Evolutionary conservation across 53 echinoderm and acorn worm genomes (phyloP).

Genomic region (Echinarachnius parma): DNA sequence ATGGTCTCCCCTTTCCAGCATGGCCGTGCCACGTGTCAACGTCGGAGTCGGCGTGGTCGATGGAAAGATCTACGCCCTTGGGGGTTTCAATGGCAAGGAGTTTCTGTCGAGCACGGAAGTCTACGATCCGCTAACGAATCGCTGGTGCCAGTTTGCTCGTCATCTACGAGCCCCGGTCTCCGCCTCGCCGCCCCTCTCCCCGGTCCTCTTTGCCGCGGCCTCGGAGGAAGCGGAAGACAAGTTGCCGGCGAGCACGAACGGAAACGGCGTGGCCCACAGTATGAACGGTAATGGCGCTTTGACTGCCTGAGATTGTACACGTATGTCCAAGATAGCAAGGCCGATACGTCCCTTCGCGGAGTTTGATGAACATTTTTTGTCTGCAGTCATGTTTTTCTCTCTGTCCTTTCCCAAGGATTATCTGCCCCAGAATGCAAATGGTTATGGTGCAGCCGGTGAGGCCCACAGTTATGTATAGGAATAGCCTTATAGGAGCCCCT

Average conservation of each 20-base stretch:
- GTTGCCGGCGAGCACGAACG: background rate
- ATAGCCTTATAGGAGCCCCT: no score
- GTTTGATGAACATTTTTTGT: no score
- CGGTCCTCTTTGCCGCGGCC: background rate
- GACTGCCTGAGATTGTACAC: no score
- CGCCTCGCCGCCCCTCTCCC: constrained; percentile 30
- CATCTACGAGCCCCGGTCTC: constrained; percentile 42
- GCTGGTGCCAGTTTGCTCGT: constrained; percentile 73
- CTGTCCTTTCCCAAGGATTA: no score
- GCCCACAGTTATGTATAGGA: no score
- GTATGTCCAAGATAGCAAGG: no score
- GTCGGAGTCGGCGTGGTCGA: constrained; percentile 64
- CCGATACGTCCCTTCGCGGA: no score
- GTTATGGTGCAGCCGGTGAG: no score
- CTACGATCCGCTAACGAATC: constrained; percentile 63
- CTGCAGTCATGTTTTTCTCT: no score
- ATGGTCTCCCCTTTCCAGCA: constrained; percentile 71
- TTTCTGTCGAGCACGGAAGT: constrained; percentile 79
- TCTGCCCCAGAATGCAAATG: no score
- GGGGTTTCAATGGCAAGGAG: constrained; percentile 88
- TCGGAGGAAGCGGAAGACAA: background rate
- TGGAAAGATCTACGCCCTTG: constrained; percentile 75
- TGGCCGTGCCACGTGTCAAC: constrained; percentile 86
- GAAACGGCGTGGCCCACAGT: background rate
- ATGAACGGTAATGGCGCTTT: no score